These are phyloP conservation scores for Vanessa atalanta DNA, from an alignment of 1,140 invertebrate species.

Conservation along the genomic window DNA sequence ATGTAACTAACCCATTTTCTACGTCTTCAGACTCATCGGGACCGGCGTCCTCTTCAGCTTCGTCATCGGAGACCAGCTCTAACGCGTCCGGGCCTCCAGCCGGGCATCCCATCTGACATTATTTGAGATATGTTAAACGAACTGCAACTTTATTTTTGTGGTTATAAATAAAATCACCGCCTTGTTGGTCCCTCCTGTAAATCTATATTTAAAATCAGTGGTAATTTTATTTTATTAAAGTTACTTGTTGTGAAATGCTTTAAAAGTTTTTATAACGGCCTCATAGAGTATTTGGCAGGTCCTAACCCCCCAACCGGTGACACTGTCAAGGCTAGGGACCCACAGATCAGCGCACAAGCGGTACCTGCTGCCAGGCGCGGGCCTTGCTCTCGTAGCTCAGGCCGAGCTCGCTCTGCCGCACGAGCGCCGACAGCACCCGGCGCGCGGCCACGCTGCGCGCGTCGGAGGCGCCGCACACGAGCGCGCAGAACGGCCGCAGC, in stretches of 20 bases:
- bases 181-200: too few relatives aligned
- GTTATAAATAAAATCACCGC: too few relatives aligned
- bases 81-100: slow-evolving; percentile 84
- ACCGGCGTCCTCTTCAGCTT: slow-evolving; percentile 66
- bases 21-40: slow-evolving; percentile 41
- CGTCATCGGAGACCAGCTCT: slow-evolving; percentile 78
- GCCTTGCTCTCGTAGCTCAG: slow-evolving; percentile 86
- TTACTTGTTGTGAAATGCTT: too few relatives aligned
- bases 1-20: slow-evolving; percentile 34
- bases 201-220: too few relatives aligned
- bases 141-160: too few relatives aligned
- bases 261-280: too few relatives aligned
- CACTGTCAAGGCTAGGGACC: too few relatives aligned
- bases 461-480: slow-evolving; percentile 82
- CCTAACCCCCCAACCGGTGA: too few relatives aligned
- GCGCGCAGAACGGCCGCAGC: slow-evolving; percentile 83
- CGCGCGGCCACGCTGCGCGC: slow-evolving; percentile 81
- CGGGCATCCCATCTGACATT: slow-evolving; percentile 84
- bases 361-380: slow-evolving; percentile 83
- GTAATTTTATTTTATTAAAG: too few relatives aligned
- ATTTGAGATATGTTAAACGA: too few relatives aligned
- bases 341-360: too few relatives aligned
- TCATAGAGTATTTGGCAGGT: too few relatives aligned
- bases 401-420: slow-evolving; percentile 87
- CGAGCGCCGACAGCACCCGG: slow-evolving; percentile 86